A percentile compares a stretch with the other conserved stretches of the same genome.
phyloP scores from a whole-genome alignment of 2,888 invertebrate genomes.

The Ophonus ardosiacus region DNA sequence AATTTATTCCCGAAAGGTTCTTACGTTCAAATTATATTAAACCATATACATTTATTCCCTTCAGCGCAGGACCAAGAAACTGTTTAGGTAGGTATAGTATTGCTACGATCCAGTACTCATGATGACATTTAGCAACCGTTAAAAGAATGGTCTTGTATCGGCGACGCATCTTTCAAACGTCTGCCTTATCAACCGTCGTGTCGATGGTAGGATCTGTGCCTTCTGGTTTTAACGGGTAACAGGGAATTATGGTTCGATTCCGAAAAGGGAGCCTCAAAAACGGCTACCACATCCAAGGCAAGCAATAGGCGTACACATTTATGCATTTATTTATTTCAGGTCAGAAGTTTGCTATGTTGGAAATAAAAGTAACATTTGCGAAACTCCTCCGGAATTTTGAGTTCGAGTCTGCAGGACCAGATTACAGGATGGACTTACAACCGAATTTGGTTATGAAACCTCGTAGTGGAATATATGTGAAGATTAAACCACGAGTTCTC shows the following conservation, averaged over 20 bases:
- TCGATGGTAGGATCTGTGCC: no score
- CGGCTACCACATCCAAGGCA: no score
- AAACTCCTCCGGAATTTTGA: conserved; percentile 47
- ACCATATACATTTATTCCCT: conserved; percentile 71
- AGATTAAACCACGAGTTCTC: conserved; percentile 36
- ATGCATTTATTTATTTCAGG: conserved; percentile 24
- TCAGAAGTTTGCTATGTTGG: conserved; percentile 40
- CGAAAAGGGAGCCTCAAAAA: no score
- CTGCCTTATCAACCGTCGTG: no score
- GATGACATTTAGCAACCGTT: no score
- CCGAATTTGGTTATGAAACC: conserved; percentile 43
- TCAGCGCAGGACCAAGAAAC: conserved; percentile 71
- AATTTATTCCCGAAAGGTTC: conserved; percentile 72
- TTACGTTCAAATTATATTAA: conserved; percentile 69
- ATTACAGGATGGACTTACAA: background rate
- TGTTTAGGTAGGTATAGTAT: conserved; percentile 69
- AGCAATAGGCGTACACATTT: no score
- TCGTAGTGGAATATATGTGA: conserved; percentile 16
- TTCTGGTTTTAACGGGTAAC: no score
- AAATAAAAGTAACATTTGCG: conserved; percentile 50
- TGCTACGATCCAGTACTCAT: background rate
- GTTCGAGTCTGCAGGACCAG: conserved; percentile 44
- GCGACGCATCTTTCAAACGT: no score
- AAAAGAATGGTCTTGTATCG: no score
- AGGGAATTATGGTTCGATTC: no score